Evolutionary conservation across 2,113 vertebrate genomes (phyloP).

Genomic region (Epinephelus moara): DNA sequence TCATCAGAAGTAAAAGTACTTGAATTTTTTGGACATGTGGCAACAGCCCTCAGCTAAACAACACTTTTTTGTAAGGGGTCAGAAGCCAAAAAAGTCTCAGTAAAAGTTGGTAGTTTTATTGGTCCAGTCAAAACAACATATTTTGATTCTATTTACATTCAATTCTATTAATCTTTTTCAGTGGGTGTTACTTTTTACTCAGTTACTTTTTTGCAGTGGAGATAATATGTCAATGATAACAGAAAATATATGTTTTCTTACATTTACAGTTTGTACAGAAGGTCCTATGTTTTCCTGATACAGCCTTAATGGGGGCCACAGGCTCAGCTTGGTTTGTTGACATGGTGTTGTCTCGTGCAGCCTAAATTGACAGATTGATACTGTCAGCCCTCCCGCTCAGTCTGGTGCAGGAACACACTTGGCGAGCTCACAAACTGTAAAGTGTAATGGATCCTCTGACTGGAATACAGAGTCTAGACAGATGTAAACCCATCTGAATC

Average conservation of each 20-base stretch:
- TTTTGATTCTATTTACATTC: no score
- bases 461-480: conserved; percentile 63
- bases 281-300: not conserved
- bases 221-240: not conserved
- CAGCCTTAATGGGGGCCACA: not conserved
- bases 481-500: conserved; percentile 43
- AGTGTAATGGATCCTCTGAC: conserved; percentile 61
- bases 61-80: not conserved
- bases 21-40: not conserved
- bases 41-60: not conserved
- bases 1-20: not conserved
- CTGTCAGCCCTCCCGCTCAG: conserved; percentile 50
- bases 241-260: not conserved
- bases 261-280: not conserved
- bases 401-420: conserved; percentile 34
- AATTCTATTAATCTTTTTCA: not conserved
- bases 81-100: not conserved
- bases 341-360: conserved; percentile 35
- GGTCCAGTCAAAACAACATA: not conserved
- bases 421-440: conserved; percentile 42
- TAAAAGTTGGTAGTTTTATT: not conserved
- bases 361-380: conserved; percentile 57
- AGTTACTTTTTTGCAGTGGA: not conserved
- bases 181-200: not conserved
- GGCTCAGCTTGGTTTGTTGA: conserved; percentile 22